Evolutionary conservation across 2,113 vertebrate genomes (phyloP).

Genomic region (Halichoeres trimaculatus): DNA sequence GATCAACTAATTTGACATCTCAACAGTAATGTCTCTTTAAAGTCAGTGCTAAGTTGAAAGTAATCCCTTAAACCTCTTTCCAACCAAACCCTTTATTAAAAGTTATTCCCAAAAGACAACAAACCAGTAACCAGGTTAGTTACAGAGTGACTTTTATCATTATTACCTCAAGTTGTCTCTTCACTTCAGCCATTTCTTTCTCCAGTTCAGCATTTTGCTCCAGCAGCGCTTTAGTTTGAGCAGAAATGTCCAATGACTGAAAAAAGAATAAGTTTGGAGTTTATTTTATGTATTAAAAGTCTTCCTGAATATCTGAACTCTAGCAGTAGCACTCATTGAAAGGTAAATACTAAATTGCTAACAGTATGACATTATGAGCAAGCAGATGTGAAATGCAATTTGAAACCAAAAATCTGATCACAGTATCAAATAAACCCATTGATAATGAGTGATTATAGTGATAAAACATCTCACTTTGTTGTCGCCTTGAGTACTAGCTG

Average conservation of each 20-base stretch:
- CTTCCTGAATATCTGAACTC: background rate
- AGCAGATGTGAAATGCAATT: too few relatives aligned
- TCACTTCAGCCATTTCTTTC: slow-evolving; percentile 85
- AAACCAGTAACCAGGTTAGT: slow-evolving; percentile 7
- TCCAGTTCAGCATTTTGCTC: slow-evolving; percentile 90
- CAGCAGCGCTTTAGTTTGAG: slow-evolving; percentile 87
- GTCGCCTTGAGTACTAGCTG: slow-evolving; percentile 83
- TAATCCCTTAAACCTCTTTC: slow-evolving; percentile 31
- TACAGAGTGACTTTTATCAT: background rate
- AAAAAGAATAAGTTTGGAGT: slow-evolving; percentile 23
- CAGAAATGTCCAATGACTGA: slow-evolving; percentile 82
- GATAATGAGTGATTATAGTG: slow-evolving; percentile 24
- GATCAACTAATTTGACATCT: background rate
- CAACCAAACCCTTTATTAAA: slow-evolving; percentile 29
- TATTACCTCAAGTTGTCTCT: slow-evolving; percentile 88
- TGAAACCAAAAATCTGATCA: background rate
- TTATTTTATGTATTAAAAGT: background rate
- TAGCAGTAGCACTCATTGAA: background rate
- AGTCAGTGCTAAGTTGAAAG: slow-evolving; percentile 23
- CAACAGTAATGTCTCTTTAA: slow-evolving; percentile 21
- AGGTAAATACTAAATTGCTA: slow-evolving; percentile 26
- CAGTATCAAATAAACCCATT: background rate
- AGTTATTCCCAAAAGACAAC: slow-evolving; percentile 31
- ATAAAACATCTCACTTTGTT: slow-evolving; percentile 75
- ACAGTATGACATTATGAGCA: too few relatives aligned